Percentiles rank a stretch among this genome's conserved stretches.
Evolutionary conservation across 2,888 invertebrate species (phyloP).

Genomic region (Drosophila limbata): DNA sequence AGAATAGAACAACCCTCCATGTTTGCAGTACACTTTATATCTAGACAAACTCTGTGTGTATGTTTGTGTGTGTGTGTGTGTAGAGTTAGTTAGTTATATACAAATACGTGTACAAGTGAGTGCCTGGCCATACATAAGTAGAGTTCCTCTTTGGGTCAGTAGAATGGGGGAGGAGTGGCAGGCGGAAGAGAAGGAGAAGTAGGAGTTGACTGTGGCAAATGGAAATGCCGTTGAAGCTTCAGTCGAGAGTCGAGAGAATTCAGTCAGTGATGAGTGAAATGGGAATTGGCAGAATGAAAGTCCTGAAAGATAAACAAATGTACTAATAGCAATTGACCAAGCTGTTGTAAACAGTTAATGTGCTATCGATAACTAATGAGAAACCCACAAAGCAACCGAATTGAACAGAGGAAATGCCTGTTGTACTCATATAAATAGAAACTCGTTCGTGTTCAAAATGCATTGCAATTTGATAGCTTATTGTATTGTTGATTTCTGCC

Average conservation of each 20-base stretch:
- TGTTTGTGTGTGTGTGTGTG: slow-evolving; percentile 14
- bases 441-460: background rate
- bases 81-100: slow-evolving; percentile 71
- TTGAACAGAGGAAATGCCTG: background rate
- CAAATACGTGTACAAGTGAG: slow-evolving; percentile 71
- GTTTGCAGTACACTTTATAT: slow-evolving; percentile 66
- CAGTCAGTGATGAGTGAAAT: slow-evolving; percentile 20
- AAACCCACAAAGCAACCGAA: background rate
- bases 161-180: background rate
- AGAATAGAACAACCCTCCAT: slow-evolving; percentile 47
- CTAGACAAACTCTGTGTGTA: slow-evolving; percentile 5
- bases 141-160: slow-evolving; percentile 32
- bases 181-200: background rate
- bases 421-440: too few relatives aligned
- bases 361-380: slow-evolving; percentile 27
- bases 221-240: slow-evolving; percentile 1
- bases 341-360: slow-evolving; percentile 35
- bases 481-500: background rate
- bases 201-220: slow-evolving; percentile 1
- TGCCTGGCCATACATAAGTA: slow-evolving; percentile 46
- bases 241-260: background rate
- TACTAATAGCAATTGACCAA: slow-evolving; percentile 37
- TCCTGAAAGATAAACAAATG: slow-evolving; percentile 33
- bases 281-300: slow-evolving; percentile 49
- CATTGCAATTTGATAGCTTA: slow-evolving; percentile 6